Evolutionary conservation across 2,888 invertebrate genomes (phyloP).

Genomic region (Brachypalpus laphriformis): DNA sequence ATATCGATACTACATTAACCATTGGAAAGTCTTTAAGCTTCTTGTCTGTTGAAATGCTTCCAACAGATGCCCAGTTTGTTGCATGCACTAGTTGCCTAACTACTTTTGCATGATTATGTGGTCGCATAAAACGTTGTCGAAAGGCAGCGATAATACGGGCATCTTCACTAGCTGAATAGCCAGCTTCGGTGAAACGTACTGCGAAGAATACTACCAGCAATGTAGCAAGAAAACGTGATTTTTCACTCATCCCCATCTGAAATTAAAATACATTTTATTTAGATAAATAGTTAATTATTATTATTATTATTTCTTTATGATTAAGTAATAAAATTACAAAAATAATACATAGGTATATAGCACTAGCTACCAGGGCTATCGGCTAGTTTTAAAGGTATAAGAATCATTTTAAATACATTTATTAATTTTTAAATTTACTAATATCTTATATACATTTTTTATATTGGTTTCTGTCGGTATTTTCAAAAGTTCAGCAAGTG

Average conservation of each 20-base stretch:
- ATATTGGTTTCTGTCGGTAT: too few species aligned
- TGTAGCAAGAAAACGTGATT: neutral
- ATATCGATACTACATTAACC: conserved; percentile 82
- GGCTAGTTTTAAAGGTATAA: too few species aligned
- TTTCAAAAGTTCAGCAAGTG: too few species aligned
- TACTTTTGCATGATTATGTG: conserved; percentile 80
- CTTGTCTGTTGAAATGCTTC: conserved; percentile 80
- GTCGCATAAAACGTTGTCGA: conserved; percentile 65
- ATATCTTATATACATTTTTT: too few species aligned
- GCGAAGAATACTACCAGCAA: conserved; percentile 39
- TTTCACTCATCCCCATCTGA: conserved; percentile 23
- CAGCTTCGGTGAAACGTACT: conserved; percentile 23
- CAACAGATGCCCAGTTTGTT: conserved; percentile 81
- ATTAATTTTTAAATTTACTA: too few species aligned
- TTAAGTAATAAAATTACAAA: too few species aligned
- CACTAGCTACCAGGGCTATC: too few species aligned
- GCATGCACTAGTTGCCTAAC: conserved; percentile 81
- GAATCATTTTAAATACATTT: too few species aligned
- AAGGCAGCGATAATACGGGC: conserved; percentile 77
- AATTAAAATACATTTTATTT: too few species aligned
- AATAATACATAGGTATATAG: too few species aligned
- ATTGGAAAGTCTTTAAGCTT: conserved; percentile 80
- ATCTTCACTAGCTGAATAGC: conserved; percentile 78
- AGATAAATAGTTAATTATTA: too few species aligned
- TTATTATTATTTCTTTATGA: too few species aligned